Evolutionary conservation across 2,888 invertebrate species (phyloP).

Genomic region (Chymomyza amoena): DNA sequence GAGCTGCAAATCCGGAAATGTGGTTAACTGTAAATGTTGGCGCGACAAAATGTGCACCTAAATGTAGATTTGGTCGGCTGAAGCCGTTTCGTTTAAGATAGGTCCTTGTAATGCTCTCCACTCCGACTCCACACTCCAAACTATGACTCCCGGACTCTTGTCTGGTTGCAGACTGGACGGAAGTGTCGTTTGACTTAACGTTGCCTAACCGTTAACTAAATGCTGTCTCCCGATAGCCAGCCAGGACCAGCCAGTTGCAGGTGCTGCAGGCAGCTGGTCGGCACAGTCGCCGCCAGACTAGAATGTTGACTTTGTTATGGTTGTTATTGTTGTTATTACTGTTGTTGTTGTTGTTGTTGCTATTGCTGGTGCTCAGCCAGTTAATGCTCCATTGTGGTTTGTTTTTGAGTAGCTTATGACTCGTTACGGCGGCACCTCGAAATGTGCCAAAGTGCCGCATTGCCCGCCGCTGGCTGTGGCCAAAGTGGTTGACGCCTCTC

Average conservation of each 20-base stretch:
- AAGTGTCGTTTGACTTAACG: conserved; percentile 63
- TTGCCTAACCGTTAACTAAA: conserved; percentile 42
- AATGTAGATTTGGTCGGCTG: conserved; percentile 1
- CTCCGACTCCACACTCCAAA: background rate
- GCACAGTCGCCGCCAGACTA: conserved; percentile 6
- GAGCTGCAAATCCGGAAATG: conserved; percentile 62
- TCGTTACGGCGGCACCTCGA: background rate
- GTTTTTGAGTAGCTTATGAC: conserved; percentile 38
- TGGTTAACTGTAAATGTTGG: conserved; percentile 58
- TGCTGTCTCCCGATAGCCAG: conserved; percentile 22
- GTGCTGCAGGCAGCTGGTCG: background rate
- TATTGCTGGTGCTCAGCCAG: conserved; percentile 24
- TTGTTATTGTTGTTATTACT: conserved; percentile 24
- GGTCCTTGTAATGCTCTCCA: background rate
- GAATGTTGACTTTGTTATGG: conserved; percentile 13
- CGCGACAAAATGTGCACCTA: conserved; percentile 53
- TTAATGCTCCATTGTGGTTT: conserved; percentile 57
- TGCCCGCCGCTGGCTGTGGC: conserved; percentile 14
- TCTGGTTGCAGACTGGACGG: conserved; percentile 29
- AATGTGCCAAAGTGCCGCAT: conserved; percentile 1
- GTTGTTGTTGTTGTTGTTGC: conserved; percentile 35
- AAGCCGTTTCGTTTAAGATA: background rate
- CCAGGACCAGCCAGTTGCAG: background rate
- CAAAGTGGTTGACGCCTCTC: conserved; percentile 38
- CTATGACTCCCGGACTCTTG: background rate